Evolutionary conservation across 1,140 invertebrate genomes (phyloP).

Genomic region (Aphelenchoides besseyi): DNA sequence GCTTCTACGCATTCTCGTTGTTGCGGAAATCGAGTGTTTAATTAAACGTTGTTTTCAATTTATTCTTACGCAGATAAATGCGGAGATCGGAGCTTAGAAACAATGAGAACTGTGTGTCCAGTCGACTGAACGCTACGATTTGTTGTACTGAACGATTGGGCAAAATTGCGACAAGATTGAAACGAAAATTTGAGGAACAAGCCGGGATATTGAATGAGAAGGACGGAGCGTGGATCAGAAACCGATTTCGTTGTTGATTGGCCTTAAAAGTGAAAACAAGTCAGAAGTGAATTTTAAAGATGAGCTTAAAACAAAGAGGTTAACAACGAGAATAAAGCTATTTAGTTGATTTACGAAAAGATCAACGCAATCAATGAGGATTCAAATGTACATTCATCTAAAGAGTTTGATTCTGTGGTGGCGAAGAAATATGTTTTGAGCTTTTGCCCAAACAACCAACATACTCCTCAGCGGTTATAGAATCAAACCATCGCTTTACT

Average conservation of each 20-base stretch:
- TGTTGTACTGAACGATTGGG: background rate
- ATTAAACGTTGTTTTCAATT: background rate
- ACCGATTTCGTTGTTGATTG: background rate
- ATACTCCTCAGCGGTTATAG: background rate
- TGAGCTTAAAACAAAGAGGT: background rate
- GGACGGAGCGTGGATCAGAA: background rate
- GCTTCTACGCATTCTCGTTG: background rate
- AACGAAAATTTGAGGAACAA: too few species aligned
- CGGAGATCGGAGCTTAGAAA: background rate
- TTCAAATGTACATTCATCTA: too few species aligned
- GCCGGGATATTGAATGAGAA: background rate
- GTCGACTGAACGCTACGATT: background rate
- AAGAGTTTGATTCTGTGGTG: background rate
- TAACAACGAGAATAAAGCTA: background rate
- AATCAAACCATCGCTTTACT: background rate
- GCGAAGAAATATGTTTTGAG: background rate
- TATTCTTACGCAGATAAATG: background rate
- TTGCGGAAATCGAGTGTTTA: too few species aligned
- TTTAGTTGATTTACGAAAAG: background rate
- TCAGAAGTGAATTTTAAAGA: background rate
- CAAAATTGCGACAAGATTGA: too few species aligned
- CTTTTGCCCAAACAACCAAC: background rate
- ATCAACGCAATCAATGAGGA: too few species aligned
- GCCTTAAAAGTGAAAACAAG: background rate
- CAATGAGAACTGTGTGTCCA: background rate